Base-by-base conservation (phyloP, 2,797 vertebrate species). In the Chaetodon trifasciatus region DNA sequence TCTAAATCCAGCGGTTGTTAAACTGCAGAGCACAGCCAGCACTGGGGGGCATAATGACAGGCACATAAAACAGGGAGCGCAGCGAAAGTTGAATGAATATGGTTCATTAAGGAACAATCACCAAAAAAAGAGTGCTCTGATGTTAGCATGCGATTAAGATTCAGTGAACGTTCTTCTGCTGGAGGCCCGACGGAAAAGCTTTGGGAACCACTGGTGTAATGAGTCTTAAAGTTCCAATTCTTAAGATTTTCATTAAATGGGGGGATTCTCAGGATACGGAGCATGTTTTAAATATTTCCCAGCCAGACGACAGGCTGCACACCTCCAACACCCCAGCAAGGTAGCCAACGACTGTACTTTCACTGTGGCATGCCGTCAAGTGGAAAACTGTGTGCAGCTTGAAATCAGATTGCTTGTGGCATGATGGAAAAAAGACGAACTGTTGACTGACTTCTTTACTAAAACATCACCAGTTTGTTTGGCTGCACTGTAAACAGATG, bases 51-150 rank as follows among this genome's bases (percentile, higher is more conserved):
- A 9, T 44, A 35, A 6, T 61, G 55, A 50, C 9, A 12, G 37
- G n/a, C 32, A 15, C 50, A 42, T 28, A 23, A 46, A 70, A 74
- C n/a, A 23, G 17, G 16, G 1, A 46, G 24, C 11, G 13, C 8
- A 73, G 17, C 49, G 49, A 1, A n/a, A 47, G 21, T 24, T 35
- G 6, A 40, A 70, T 47, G 32, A 70, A 55, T 50, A 13, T 21
- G 23, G 23, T 63, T 64, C 52, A 69, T 74, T 52, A 61, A 70
- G 17, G 8, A 56, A 56, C 23, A 50, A 70, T 46, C 16, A 15
- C n/a, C n/a, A 23, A 58, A 47, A 40, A 40, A 13, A n/a, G 6
- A 39, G 6, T 8, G 37, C 21, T 50, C 19, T 46, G 24, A 64
- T 60, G 46, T 53, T 21, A 42, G 37, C 7, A 21, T 37, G 58